phyloP scores from a whole-genome alignment of 2,888 invertebrate species.

The Ophion slaviceki region DNA sequence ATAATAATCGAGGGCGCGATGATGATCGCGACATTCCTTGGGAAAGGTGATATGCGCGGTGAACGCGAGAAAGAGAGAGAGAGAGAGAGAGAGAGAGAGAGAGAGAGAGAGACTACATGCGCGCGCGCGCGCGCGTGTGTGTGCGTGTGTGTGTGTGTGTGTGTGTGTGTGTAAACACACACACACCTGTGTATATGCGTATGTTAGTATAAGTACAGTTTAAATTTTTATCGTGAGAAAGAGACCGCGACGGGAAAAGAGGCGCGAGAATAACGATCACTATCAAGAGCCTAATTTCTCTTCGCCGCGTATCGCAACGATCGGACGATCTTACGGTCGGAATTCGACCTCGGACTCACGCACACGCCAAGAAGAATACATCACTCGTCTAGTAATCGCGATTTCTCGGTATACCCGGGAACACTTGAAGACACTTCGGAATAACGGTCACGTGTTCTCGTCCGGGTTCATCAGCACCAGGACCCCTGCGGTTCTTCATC shows the following conservation, averaged over 20 bases:
- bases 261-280: conserved; percentile 35
- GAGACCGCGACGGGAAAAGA: conserved; percentile 16
- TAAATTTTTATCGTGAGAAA: conserved; percentile 45
- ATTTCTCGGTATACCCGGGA: background rate
- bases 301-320: conserved; percentile 33
- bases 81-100: background rate
- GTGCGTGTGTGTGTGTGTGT: no score
- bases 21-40: conserved; percentile 56
- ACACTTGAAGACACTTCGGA: background rate
- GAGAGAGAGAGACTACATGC: no score
- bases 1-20: conserved; percentile 44
- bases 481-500: conserved; percentile 1
- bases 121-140: no score
- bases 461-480: background rate
- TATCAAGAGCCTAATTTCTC: conserved; percentile 56
- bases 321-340: conserved; percentile 51
- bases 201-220: background rate
- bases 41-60: conserved; percentile 44
- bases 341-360: conserved; percentile 38
- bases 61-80: background rate
- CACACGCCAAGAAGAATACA: background rate
- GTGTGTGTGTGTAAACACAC: background rate
- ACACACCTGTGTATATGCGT: no score
- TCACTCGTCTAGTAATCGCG: background rate
- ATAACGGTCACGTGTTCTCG: background rate